Conservation (phyloP, 2,113 vertebrate genomes). For the Chaetura pelagica region DNA sequence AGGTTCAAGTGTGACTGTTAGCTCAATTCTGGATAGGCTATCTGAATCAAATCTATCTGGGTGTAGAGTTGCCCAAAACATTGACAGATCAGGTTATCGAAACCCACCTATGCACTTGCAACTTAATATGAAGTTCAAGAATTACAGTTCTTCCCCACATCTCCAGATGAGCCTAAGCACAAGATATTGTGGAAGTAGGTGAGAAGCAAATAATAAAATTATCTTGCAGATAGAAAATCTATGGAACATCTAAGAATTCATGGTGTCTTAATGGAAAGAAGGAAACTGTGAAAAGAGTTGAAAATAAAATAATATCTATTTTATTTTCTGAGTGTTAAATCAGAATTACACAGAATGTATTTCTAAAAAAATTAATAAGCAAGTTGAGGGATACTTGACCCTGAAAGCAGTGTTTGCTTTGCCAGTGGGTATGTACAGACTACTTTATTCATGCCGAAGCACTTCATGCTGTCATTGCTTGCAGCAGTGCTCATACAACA, state of each 20-base stretch:
- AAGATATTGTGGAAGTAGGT: neutral
- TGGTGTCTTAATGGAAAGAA: neutral
- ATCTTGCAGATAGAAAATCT: neutral
- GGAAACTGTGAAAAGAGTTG: neutral
- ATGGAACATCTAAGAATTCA: neutral
- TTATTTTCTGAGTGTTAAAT: neutral
- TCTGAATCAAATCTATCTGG: too few species aligned
- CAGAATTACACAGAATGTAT: neutral
- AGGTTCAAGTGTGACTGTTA: too few species aligned
- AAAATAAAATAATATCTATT: neutral
- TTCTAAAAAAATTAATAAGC: neutral
- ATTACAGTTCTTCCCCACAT: too few species aligned
- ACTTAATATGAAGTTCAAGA: too few species aligned
- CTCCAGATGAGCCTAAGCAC: neutral
- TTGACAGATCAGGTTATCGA: too few species aligned
- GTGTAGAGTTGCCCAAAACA: too few species aligned
- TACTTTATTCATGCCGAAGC: neutral
- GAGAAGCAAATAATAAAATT: neutral
- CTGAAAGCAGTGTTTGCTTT: neutral
- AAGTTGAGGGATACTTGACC: neutral
- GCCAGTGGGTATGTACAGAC: neutral
- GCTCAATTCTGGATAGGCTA: too few species aligned
- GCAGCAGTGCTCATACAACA: neutral
- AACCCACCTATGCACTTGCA: too few species aligned
- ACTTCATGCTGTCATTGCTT: neutral